A percentile compares a stretch with the other conserved stretches of the same genome.
These are phyloP conservation scores for Acrossocheilus fasciatus DNA, from an alignment of 2,797 vertebrate species.

Conservation along the genomic window DNA sequence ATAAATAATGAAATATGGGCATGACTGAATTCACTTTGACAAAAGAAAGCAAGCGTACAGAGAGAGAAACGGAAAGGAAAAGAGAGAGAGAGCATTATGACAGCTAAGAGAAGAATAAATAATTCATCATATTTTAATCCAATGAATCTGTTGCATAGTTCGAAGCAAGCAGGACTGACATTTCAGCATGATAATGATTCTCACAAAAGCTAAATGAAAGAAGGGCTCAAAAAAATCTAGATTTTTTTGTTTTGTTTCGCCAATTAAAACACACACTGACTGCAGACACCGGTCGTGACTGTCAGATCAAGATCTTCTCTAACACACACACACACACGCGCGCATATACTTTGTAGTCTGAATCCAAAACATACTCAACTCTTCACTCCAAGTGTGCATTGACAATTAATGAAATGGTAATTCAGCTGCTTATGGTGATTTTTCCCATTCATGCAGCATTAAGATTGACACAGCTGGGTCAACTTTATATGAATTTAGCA, in stretches of 20 bases:
- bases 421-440: background rate
- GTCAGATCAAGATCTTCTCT: conserved; percentile 25
- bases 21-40: conserved; percentile 63
- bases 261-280: conserved; percentile 71
- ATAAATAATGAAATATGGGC: conserved; percentile 68
- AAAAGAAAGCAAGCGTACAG: conserved; percentile 64
- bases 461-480: conserved; percentile 15
- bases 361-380: conserved; percentile 1
- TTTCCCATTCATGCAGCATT: background rate
- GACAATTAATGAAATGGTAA: background rate
- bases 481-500: background rate
- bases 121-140: conserved; percentile 63
- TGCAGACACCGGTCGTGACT: conserved; percentile 41
- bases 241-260: conserved; percentile 14
- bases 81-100: conserved; percentile 53
- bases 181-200: conserved; percentile 59
- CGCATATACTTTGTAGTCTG: conserved; percentile 22
- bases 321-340: conserved; percentile 12
- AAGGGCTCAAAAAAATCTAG: conserved; percentile 38
- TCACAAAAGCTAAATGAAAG: conserved; percentile 56
- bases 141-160: conserved; percentile 84
- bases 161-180: conserved; percentile 79
- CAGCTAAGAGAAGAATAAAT: conserved; percentile 52
- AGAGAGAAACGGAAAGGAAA: conserved; percentile 46
- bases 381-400: background rate